A percentile compares a stretch with the other conserved stretches of the same genome.
Conservation (phyloP, 1,140 invertebrate species). For the Halictus rubicundus region DNA sequence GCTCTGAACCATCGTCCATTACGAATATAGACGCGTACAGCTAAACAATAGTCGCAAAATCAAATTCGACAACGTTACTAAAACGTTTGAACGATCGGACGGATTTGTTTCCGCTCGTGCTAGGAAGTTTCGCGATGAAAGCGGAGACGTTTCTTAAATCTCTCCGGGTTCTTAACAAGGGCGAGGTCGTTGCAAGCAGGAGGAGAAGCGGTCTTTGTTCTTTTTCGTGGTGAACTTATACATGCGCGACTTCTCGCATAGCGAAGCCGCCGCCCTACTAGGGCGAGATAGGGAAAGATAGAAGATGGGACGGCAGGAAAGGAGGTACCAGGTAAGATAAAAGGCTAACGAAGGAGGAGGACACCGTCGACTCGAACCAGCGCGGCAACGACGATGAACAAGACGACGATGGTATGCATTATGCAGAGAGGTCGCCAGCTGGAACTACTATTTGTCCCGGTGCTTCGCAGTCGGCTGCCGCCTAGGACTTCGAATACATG, state of each 20-base stretch:
- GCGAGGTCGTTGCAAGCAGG: neutral
- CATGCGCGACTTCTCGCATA: conserved; percentile 44
- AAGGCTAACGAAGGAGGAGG: conserved; percentile 65
- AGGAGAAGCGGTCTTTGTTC: conserved; percentile 12
- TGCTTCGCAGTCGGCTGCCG: conserved; percentile 4
- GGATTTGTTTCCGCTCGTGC: neutral
- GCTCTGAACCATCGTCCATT: no score
- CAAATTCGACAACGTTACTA: neutral
- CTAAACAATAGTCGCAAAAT: neutral
- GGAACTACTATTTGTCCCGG: conserved; percentile 64
- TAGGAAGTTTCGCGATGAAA: conserved; percentile 25
- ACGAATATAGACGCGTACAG: no score
- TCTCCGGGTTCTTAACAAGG: conserved; percentile 17
- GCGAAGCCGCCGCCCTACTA: conserved; percentile 16
- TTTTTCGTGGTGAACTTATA: conserved; percentile 45
- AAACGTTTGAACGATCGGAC: neutral
- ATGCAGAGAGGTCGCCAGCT: conserved; percentile 65
- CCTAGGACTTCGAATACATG: conserved; percentile 45
- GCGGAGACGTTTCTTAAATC: conserved; percentile 35
- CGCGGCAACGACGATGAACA: conserved; percentile 44
- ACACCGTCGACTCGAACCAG: conserved; percentile 40
- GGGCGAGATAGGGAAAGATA: neutral
- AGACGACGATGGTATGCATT: conserved; percentile 67
- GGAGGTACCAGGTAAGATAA: conserved; percentile 52
- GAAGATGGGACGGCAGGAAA: conserved; percentile 17